Conservation (phyloP, 2,113 vertebrate genomes). For the human (Homo sapiens) region DNA sequence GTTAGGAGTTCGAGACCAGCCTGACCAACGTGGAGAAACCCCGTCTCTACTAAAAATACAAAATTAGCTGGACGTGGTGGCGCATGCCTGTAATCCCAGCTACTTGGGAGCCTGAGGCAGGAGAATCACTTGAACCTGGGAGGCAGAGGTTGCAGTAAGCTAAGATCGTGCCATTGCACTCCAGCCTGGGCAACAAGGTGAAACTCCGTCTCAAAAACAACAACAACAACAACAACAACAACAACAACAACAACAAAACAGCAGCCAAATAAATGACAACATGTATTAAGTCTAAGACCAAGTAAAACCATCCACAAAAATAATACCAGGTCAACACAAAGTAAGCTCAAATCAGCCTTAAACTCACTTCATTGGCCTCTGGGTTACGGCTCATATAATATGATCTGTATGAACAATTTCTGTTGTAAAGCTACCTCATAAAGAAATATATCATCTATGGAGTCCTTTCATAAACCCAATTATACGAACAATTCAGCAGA, state of each 20-base stretch:
- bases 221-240: too few species aligned
- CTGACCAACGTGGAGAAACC: too few species aligned
- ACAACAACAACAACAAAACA: not conserved
- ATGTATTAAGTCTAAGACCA: not conserved
- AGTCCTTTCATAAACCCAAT: slow-evolving; percentile 48
- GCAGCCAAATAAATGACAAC: not conserved
- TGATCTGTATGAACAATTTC: slow-evolving; percentile 53
- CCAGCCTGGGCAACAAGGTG: too few species aligned
- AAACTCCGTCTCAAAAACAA: too few species aligned
- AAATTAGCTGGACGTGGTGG: too few species aligned
- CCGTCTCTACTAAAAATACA: too few species aligned
- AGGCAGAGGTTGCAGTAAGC: too few species aligned
- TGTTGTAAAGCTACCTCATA: slow-evolving; percentile 40
- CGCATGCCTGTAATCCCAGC: too few species aligned
- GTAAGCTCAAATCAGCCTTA: slow-evolving; percentile 10
- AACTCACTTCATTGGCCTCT: slow-evolving; percentile 50
- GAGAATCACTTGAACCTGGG: too few species aligned
- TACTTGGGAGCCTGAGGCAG: too few species aligned
- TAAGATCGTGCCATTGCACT: too few species aligned
- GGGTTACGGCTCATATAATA: slow-evolving; percentile 44
- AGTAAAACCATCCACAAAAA: slow-evolving; percentile 18
- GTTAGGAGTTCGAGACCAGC: too few species aligned
- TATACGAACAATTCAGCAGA: slow-evolving; percentile 43
- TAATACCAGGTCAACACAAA: slow-evolving; percentile 46
- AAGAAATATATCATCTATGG: slow-evolving; percentile 43